Base-by-base conservation (phyloP, 2,888 invertebrate species). In the Harpalus rufipes region DNA sequence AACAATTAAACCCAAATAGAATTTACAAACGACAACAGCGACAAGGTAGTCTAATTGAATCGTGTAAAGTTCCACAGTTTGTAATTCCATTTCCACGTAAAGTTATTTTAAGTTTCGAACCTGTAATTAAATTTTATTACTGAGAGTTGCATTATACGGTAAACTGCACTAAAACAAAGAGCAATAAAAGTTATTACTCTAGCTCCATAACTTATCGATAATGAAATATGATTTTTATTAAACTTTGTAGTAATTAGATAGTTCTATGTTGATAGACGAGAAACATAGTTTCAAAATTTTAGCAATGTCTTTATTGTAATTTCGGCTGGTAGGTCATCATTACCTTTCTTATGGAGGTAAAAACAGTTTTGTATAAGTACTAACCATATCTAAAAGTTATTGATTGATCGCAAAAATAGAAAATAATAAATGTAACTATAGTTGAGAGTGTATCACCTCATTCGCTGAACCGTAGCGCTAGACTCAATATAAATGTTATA, bases 161-260 rank as follows among this genome's bases (percentile, higher is more conserved):
- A 51, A 51, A 51, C 12, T 51, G 44, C 44, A 51, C 44, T 51
- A 51, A 51, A 51, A 51, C 44, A 51, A 51, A 51, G 44, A 51
- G 44, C 44, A 51, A 51, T 51, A 51, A 51, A 51, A 51, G 10
- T 51, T 51, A 12, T 12, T 51, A 32, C 32, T 32, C 5, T 32
- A 4, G 32, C 12, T 6, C 44, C 12, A 12, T 51, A 12, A 51
- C 44, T 51, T 51, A 51, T 51, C 44, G 4, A 1, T 51, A 51
- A 51, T 51, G 44, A 12, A 51, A 12, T 51, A 51, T 51, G 44
- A 51, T 51, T 51, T 51, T 51, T 51, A 44, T 51, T 7, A 12
- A 7, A 51, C 12, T 8, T 10, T 51, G 10, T 10, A 12, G 44
- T 51, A 12, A 12, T 8, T 51, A 51, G 12, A 5, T 32, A 32